Conservation (phyloP, 2,797 vertebrate species). For the Uromys caudimaculatus region DNA sequence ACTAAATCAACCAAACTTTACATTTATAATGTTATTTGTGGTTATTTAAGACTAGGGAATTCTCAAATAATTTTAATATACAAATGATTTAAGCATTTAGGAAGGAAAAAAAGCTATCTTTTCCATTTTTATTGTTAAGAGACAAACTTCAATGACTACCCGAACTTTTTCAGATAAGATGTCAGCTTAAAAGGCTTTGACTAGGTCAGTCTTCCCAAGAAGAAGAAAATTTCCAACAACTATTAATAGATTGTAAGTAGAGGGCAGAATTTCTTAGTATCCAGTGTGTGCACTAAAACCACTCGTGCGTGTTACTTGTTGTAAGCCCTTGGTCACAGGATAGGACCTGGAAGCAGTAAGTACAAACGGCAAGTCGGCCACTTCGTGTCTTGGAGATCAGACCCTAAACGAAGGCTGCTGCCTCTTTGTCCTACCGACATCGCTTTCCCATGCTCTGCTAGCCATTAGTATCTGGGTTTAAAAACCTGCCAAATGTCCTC, state of each 20-base stretch:
- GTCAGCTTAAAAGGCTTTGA: neutral
- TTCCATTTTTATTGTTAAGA: constrained; percentile 47
- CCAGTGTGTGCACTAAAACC: constrained; percentile 31
- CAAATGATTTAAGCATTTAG: neutral
- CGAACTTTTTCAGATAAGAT: constrained; percentile 56
- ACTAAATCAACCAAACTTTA: constrained; percentile 22
- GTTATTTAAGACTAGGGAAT: neutral
- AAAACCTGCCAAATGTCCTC: constrained; percentile 30
- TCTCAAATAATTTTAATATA: neutral
- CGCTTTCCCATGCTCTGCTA: neutral
- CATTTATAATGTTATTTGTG: constrained; percentile 33
- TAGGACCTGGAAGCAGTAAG: neutral
- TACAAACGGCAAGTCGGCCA: neutral
- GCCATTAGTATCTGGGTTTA: neutral
- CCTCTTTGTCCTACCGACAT: neutral
- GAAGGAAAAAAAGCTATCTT: neutral
- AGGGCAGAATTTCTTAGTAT: constrained; percentile 47
- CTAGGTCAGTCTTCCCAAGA: neutral
- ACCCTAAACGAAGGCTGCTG: constrained; percentile 26
- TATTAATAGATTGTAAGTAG: constrained; percentile 44
- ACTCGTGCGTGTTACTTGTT: neutral
- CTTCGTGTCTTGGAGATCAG: constrained; percentile 39
- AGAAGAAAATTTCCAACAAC: constrained; percentile 39
- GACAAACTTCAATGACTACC: neutral
- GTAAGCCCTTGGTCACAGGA: neutral